Conservation (phyloP, 2,888 invertebrate genomes). For the Amblyteles armatorius region DNA sequence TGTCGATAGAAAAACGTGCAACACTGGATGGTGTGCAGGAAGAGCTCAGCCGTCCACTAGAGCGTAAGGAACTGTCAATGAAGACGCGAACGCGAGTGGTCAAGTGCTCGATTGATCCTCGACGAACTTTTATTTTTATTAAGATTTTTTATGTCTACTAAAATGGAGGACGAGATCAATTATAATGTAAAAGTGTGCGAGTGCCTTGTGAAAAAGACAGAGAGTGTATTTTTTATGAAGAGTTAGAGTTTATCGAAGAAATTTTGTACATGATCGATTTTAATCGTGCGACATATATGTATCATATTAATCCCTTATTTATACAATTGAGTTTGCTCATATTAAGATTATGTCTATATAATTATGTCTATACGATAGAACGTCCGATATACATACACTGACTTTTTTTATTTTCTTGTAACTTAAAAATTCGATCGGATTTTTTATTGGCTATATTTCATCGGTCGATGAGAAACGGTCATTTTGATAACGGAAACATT, state of each 20-base stretch:
- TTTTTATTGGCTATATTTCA: background rate
- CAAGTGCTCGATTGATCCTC: slow-evolving; percentile 37
- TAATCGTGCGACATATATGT: slow-evolving; percentile 54
- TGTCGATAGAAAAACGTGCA: background rate
- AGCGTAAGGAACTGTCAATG: slow-evolving; percentile 22
- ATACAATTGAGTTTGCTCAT: slow-evolving; percentile 69
- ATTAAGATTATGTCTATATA: slow-evolving; percentile 45
- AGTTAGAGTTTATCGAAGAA: slow-evolving; percentile 31
- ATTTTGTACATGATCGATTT: slow-evolving; percentile 59
- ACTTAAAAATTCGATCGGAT: background rate
- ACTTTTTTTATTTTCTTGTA: background rate
- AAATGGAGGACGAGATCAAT: slow-evolving; percentile 30
- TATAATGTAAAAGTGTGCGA: slow-evolving; percentile 42
- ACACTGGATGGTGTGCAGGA: background rate
- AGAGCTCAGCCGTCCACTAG: slow-evolving; percentile 47
- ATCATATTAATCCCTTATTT: slow-evolving; percentile 65
- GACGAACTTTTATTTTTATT: slow-evolving; percentile 22
- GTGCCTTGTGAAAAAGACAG: slow-evolving; percentile 14
- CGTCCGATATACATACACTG: slow-evolving; percentile 21
- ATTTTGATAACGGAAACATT: background rate
- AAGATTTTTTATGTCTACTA: background rate
- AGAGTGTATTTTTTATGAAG: slow-evolving; percentile 53
- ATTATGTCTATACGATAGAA: slow-evolving; percentile 31
- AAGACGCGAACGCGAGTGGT: slow-evolving; percentile 16
- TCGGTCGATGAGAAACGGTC: background rate